A percentile compares a stretch with the other conserved stretches of the same genome.
phyloP scores from a whole-genome alignment of 2,113 vertebrate species.

The Camelus bactrianus region DNA sequence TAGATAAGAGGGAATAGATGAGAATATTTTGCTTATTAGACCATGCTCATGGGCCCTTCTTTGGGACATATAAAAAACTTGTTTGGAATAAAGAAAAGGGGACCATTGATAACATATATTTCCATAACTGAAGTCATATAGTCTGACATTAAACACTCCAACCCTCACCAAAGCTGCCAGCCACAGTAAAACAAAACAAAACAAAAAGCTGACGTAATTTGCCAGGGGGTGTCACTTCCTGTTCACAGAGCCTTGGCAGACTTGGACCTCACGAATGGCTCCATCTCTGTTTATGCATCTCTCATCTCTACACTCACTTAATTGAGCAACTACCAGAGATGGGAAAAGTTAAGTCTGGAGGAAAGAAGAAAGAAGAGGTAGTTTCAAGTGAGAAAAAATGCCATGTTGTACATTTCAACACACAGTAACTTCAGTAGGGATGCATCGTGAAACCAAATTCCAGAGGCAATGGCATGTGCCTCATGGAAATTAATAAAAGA shows the following conservation, averaged over 20 bases:
- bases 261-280: not conserved
- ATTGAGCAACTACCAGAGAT: not conserved
- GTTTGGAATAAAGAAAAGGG: not conserved
- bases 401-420: not conserved
- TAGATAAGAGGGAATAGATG: not conserved
- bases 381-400: not conserved
- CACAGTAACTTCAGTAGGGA: not conserved
- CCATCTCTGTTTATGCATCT: not conserved
- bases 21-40: not conserved
- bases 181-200: not conserved
- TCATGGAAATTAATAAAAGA: not conserved
- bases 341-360: not conserved
- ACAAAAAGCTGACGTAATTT: not conserved
- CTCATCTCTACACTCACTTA: not conserved
- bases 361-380: not conserved
- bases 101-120: not conserved
- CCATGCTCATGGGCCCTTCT: not conserved
- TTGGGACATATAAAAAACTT: not conserved
- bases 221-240: not conserved
- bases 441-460: not conserved
- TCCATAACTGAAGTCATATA: not conserved
- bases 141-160: not conserved
- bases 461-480: not conserved
- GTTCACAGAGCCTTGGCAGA: not conserved
- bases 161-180: not conserved